A percentile compares a stretch with the other conserved stretches of the same genome.
Conservation (phyloP, 2,888 invertebrate species). For the Stomorhina lunata region DNA sequence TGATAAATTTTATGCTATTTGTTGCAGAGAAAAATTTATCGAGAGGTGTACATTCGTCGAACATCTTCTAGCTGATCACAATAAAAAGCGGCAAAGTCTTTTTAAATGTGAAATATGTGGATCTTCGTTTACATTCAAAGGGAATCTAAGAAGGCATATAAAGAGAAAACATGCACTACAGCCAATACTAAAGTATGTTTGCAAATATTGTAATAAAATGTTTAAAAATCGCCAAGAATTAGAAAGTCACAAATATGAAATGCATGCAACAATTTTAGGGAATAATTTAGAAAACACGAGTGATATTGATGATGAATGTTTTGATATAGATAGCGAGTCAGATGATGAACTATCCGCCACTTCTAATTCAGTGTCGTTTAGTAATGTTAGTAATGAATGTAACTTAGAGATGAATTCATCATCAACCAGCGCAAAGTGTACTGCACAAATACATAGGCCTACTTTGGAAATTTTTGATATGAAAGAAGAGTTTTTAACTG, state of each 20-base stretch:
- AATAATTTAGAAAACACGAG: not conserved
- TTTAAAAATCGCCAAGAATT: conserved; percentile 22
- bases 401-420: not conserved
- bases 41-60: not conserved
- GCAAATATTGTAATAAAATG: conserved; percentile 36
- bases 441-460: conserved; percentile 27
- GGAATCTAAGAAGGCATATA: conserved; percentile 43
- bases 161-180: conserved; percentile 19
- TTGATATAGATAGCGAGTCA: not conserved
- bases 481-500: conserved; percentile 25
- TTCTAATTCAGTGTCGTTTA: not conserved
- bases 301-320: not conserved
- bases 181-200: conserved; percentile 19
- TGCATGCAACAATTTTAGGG: not conserved
- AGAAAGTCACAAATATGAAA: conserved; percentile 12
- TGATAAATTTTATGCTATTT: not conserved
- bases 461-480: conserved; percentile 42
- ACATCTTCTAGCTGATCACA: not conserved
- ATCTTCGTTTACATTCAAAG: conserved; percentile 34
- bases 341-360: not conserved
- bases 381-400: not conserved
- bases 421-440: not conserved
- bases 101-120: conserved; percentile 37
- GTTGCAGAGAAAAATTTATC: not conserved
- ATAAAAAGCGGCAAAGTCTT: not conserved